phyloP scores from a whole-genome alignment of 1,140 invertebrate species.

The Pentalonia nigronervosa region DNA sequence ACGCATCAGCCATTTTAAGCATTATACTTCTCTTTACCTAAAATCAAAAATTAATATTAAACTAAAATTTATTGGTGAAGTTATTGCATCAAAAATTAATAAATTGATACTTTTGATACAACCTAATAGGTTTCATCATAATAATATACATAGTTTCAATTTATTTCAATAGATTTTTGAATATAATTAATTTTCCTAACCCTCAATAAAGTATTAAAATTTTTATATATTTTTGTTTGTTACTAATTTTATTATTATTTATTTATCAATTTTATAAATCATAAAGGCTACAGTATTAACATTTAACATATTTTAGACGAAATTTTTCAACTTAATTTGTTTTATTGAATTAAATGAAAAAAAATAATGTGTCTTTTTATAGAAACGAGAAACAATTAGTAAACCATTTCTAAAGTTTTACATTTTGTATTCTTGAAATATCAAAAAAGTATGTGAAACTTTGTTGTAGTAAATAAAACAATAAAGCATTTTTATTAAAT shows the following conservation, averaged over 20 bases:
- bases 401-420: neutral
- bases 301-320: neutral
- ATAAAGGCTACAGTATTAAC: neutral
- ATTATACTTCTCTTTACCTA: constrained; percentile 92
- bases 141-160: neutral
- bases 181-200: neutral
- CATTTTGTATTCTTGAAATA: neutral
- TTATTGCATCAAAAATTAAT: neutral
- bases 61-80: neutral
- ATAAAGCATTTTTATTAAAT: neutral
- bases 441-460: constrained; percentile 5
- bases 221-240: neutral
- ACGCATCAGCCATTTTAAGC: constrained; percentile 90
- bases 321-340: neutral
- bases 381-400: neutral
- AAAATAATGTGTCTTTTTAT: neutral
- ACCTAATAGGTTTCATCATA: neutral
- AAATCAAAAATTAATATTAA: constrained; percentile 58
- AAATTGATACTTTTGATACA: neutral
- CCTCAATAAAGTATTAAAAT: neutral
- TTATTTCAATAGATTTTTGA: neutral
- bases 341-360: neutral
- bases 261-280: neutral
- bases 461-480: neutral
- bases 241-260: too few species aligned